Conservation (phyloP, 2,888 invertebrate species). For the Cataglyphis livida region DNA sequence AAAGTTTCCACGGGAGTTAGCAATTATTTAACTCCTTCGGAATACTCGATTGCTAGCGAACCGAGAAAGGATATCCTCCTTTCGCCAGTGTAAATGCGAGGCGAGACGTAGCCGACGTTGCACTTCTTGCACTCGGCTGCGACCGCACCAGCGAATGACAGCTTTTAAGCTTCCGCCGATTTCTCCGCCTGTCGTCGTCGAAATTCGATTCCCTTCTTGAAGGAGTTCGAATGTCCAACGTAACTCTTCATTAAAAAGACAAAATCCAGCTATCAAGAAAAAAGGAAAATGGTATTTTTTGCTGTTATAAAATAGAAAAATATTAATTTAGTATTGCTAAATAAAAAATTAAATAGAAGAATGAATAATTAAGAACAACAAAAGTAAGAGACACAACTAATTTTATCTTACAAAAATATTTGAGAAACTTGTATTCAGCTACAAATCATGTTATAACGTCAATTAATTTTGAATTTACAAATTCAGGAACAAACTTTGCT, state of each 20-base stretch:
- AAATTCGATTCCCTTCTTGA: conserved; percentile 43
- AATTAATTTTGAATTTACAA: background rate
- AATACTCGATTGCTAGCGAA: conserved; percentile 48
- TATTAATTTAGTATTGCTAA: background rate
- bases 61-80: conserved; percentile 45
- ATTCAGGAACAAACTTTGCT: background rate
- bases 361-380: background rate
- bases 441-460: background rate
- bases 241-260: conserved; percentile 51
- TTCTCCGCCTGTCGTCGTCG: conserved; percentile 48
- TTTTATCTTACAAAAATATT: conserved; percentile 7
- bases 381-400: background rate
- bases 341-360: conserved; percentile 10
- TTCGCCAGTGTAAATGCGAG: conserved; percentile 47
- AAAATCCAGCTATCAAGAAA: conserved; percentile 8
- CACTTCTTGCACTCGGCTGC: conserved; percentile 53
- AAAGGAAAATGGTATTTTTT: background rate
- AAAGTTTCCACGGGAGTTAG: conserved; percentile 50
- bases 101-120: conserved; percentile 52
- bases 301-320: background rate
- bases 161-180: conserved; percentile 52
- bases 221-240: conserved; percentile 21
- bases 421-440: background rate
- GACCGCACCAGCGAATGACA: conserved; percentile 48
- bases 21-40: conserved; percentile 54